Evolutionary conservation across 2,113 vertebrate species (phyloP), one percentile per base, ranked within the genome.

Genomic region (Leuciscus idus): DNA sequence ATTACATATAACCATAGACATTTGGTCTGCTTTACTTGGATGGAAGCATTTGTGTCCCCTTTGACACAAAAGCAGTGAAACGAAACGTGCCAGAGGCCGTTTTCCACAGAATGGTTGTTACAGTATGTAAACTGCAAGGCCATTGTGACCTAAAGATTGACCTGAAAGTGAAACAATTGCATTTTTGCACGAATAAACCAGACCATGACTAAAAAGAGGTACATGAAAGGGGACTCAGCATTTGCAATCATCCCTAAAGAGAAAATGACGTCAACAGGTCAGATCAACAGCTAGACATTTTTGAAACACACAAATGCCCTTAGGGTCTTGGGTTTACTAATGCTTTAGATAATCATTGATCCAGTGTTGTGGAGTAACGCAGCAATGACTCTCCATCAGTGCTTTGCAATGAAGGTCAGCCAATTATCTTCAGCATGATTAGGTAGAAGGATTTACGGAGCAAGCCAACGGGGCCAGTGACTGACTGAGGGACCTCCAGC

Each of bases 381-480:
- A 19, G 15, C 79, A 81, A 66, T 26, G 64, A 33, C 43, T 68
- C 9, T 82, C 23, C 10, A 28, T 68, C 80, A 64, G 59, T 62
- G 36, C 59, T 82, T 23, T 66, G 15, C 39, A 46, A 10, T 81
- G 76, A 86, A 86, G 84, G 76, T 68, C 77, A 81, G 77, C 50
- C 76, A 43, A 80, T 86, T 68, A 72, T 55, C 39, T 55, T 72
- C 39, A 59, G 26, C 21, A 21, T 39, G 61, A 30, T 50, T 15
- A 74, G 72, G 39, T 48, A 77, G 74, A 52, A 77, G 36, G 39
- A 64, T 81, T 81, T 81, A 66, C 12, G 21, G 0, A 30, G 36
- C 17, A 52, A 30, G 28, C 64, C 39, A 68, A 13, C 5, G 4
- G n/a, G 59, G 23, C 15, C 59, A 59, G 50, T 78, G 48, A 15